These are phyloP conservation scores for Epistrophella euchroma DNA, from an alignment of 2,888 invertebrate genomes.

Conservation along the genomic window DNA sequence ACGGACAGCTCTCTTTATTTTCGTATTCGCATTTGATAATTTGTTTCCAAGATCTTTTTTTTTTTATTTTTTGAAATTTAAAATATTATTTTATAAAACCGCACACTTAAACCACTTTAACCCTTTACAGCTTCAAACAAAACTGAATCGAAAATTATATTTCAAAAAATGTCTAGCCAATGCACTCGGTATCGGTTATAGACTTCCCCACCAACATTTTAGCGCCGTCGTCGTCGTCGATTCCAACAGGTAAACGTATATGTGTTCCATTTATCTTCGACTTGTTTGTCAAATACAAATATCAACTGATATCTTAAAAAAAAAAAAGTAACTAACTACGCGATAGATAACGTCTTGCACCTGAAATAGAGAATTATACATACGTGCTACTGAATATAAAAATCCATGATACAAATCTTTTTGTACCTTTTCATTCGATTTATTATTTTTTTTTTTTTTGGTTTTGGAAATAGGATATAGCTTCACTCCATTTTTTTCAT, in stretches of 20 bases:
- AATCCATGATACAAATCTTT: slow-evolving; percentile 17
- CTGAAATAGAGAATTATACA: slow-evolving; percentile 49
- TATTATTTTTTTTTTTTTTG: slow-evolving; percentile 9
- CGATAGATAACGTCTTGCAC: slow-evolving; percentile 47
- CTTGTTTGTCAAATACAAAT: slow-evolving; percentile 62
- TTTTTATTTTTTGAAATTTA: neutral
- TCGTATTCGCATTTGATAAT: slow-evolving; percentile 83
- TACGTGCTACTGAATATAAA: slow-evolving; percentile 52
- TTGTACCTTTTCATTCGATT: slow-evolving; percentile 20
- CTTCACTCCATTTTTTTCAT: neutral
- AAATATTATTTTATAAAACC: neutral
- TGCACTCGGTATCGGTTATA: slow-evolving; percentile 35
- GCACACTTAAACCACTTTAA: slow-evolving; percentile 10
- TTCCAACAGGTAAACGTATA: slow-evolving; percentile 46
- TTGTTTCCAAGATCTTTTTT: slow-evolving; percentile 17
- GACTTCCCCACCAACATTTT: slow-evolving; percentile 35
- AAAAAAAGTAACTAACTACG: slow-evolving; percentile 37
- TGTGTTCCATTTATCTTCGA: slow-evolving; percentile 66
- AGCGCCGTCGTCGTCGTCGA: slow-evolving; percentile 41
- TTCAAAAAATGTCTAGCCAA: slow-evolving; percentile 16
- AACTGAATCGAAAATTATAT: slow-evolving; percentile 42
- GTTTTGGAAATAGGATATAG: neutral
- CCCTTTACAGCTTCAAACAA: slow-evolving; percentile 26
- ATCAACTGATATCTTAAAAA: slow-evolving; percentile 45
- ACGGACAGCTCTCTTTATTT: slow-evolving; percentile 99